Evolutionary conservation across 2,888 invertebrate genomes (phyloP), one percentile per base, ranked within the genome.

Genomic region (Stratiomys singularior): DNA sequence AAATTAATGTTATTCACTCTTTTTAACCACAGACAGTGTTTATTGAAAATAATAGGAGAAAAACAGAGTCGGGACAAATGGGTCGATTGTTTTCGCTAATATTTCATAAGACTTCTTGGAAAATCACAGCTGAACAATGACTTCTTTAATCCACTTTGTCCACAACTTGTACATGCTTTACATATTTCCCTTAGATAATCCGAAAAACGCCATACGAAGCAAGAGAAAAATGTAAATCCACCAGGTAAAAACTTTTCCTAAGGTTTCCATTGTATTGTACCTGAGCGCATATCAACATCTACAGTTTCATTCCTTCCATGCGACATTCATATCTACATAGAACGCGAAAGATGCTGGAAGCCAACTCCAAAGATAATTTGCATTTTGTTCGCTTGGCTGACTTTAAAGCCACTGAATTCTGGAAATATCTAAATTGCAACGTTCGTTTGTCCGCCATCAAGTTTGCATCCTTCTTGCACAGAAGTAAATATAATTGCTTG

Each of bases 311-410:
- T 52, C 60, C 4, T 13, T 60, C 23, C 60, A 23, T 60, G 60
- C 7, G 60, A 60, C 60, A 60, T n/a, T n/a, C n/a, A n/a, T 37
- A 37, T 9, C 37, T 37, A 37, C 37, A 37, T 5, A 3, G 37
- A 3, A 9, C 37, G 37, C 58, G n/a, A 30, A 15, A 30, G 27
- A 64, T 30, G 64, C 64, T 64, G 30, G n/a, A 64, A 30, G 28
- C 30, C 64, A 30, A 64, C 7, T 64, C 28, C 27, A 27, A 64
- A 30, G 64, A 64, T 27, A 64, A 64, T 64, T 64, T 64, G 30
- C 64, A 64, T 64, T 64, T 64, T 64, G 30, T 30, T 13, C 64
- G 64, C 28, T 64, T 64, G 64, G 64, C 64, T 64, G 64, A 64
- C n/a, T 64, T 64, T 30, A 30, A n/a, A 30, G 30, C 28, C 7